These are phyloP conservation scores for Emydocephalus ijimae DNA, from an alignment of 2,113 vertebrate species.

Conservation along the genomic window DNA sequence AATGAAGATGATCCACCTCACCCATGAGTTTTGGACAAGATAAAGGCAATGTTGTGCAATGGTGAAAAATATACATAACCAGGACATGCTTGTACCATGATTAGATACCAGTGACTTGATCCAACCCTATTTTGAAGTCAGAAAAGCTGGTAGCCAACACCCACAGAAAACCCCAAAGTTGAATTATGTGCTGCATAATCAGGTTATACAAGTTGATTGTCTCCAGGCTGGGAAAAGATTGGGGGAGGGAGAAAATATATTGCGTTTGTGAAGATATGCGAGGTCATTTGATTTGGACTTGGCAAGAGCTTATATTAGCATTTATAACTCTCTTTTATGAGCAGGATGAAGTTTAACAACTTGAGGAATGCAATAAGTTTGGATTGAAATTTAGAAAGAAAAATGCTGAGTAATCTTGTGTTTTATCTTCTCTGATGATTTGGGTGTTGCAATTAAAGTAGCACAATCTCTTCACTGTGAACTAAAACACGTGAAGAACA, in stretches of 20 bases:
- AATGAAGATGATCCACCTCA: not conserved
- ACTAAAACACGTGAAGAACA: no score
- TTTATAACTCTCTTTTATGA: not conserved
- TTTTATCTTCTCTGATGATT: not conserved
- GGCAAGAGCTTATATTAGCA: not conserved
- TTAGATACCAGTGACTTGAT: not conserved
- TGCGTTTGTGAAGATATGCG: not conserved
- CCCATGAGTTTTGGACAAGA: not conserved
- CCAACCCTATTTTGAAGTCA: not conserved
- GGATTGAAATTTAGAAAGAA: not conserved
- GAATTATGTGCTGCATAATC: not conserved
- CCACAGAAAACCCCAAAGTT: not conserved
- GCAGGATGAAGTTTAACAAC: not conserved
- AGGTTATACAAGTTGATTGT: not conserved
- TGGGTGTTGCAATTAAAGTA: not conserved
- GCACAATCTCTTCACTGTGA: not conserved
- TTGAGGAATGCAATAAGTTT: not conserved
- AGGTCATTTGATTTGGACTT: not conserved
- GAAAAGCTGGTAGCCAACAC: not conserved
- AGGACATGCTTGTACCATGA: not conserved
- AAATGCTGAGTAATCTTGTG: not conserved
- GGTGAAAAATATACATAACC: not conserved
- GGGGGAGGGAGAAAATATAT: not conserved
- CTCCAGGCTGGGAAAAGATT: not conserved
- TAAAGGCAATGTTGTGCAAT: not conserved